Percentiles rank a stretch among this genome's conserved stretches.
phyloP scores from a whole-genome alignment of 2,113 vertebrate genomes.

The Sorex fumeus region DNA sequence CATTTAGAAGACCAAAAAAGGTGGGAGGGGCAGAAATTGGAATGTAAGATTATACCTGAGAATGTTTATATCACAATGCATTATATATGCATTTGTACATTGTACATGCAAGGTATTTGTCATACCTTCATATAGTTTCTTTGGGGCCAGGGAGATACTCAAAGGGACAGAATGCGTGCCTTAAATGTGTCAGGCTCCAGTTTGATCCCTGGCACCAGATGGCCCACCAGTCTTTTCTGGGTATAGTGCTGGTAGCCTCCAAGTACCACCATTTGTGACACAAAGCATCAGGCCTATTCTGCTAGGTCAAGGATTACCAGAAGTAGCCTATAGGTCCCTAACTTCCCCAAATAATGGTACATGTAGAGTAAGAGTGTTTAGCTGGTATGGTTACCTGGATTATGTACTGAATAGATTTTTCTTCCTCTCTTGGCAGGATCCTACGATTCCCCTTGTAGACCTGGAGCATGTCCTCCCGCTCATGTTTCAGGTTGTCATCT shows the following conservation, averaged over 20 bases:
- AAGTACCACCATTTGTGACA: too few species aligned
- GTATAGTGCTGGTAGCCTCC: too few species aligned
- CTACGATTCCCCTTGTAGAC: slow-evolving; percentile 90
- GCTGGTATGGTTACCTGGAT: background rate
- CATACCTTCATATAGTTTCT: background rate
- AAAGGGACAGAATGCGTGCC: too few species aligned
- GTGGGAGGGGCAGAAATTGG: background rate
- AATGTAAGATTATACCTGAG: background rate
- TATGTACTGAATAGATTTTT: slow-evolving; percentile 32
- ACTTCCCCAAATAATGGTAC: too few species aligned
- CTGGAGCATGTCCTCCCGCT: slow-evolving; percentile 95
- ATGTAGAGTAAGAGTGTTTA: background rate
- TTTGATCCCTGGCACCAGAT: too few species aligned
- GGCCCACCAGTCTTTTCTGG: too few species aligned
- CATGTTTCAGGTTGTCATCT: slow-evolving; percentile 96
- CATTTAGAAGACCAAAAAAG: too few species aligned
- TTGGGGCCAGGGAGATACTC: background rate
- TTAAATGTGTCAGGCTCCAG: too few species aligned
- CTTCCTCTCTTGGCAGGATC: slow-evolving; percentile 87
- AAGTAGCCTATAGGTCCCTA: too few species aligned
- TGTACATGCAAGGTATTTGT: too few species aligned
- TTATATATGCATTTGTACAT: background rate
- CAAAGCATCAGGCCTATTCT: too few species aligned
- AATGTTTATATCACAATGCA: slow-evolving; percentile 36
- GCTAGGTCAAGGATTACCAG: too few species aligned